These are phyloP conservation scores for Ernsta delagoae DNA, from an alignment of 2,888 invertebrate genomes.

Conservation along the genomic window DNA sequence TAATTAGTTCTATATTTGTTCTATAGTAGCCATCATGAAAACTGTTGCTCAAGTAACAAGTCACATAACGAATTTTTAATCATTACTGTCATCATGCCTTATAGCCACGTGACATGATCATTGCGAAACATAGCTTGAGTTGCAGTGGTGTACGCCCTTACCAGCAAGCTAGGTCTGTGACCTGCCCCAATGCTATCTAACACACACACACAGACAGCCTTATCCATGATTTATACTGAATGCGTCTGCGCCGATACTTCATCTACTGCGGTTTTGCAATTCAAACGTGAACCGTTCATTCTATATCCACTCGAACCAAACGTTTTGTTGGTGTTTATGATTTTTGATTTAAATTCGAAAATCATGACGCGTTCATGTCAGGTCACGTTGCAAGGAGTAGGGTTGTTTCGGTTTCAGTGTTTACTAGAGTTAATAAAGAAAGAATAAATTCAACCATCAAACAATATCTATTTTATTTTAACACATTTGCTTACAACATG, in stretches of 20 bases:
- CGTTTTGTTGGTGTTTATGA: not conserved
- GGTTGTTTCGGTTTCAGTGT: not conserved
- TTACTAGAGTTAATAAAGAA: not conserved
- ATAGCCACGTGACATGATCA: no score
- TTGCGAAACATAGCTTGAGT: no score
- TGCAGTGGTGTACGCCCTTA: not conserved
- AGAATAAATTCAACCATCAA: no score
- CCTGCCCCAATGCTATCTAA: conserved; percentile 54
- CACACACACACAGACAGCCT: conserved; percentile 44
- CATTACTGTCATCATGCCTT: no score
- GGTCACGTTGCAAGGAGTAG: not conserved
- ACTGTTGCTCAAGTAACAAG: no score
- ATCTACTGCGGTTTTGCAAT: conserved; percentile 34
- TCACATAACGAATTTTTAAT: no score
- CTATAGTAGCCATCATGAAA: no score
- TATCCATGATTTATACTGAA: conserved; percentile 41
- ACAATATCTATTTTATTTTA: no score
- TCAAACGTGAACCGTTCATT: conserved; percentile 33
- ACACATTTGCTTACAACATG: no score
- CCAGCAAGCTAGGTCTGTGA: conserved; percentile 50
- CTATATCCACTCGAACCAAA: not conserved
- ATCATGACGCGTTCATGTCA: not conserved
- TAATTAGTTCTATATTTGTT: no score
- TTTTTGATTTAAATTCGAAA: not conserved
- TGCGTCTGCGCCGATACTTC: conserved; percentile 44